phyloP scores from a whole-genome alignment of 2,888 invertebrate species.

The Actias luna region DNA sequence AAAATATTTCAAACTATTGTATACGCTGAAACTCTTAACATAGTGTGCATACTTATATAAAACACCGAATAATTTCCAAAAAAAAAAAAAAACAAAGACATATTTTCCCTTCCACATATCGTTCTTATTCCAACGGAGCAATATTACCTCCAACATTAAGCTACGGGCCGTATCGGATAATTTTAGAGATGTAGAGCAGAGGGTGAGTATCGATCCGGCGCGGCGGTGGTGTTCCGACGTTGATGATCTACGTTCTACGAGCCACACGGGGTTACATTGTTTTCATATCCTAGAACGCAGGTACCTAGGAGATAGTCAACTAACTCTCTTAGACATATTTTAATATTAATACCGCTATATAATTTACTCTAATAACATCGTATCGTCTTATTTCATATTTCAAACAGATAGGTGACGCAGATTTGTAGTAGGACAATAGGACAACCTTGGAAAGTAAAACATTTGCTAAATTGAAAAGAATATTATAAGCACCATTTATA shows the following conservation, averaged over 20 bases:
- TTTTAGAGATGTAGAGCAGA: constrained; percentile 43
- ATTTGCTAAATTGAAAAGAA: no score
- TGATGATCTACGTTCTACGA: constrained; percentile 30
- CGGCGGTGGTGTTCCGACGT: constrained; percentile 19
- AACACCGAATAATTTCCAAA: not conserved
- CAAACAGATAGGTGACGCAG: no score
- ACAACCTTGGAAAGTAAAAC: no score
- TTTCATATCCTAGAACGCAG: constrained; percentile 37
- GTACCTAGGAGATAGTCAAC: constrained; percentile 22
- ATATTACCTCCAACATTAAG: constrained; percentile 14
- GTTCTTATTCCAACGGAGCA: constrained; percentile 13
- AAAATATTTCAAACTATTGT: not conserved
- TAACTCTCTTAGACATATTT: not conserved
- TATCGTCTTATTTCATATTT: no score
- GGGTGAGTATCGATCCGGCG: constrained; percentile 44
- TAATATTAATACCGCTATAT: not conserved
- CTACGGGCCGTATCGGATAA: constrained; percentile 37
- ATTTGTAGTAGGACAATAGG: no score
- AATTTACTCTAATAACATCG: not conserved
- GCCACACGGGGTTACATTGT: constrained; percentile 27
- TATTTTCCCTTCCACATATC: not conserved
- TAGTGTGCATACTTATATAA: not conserved
- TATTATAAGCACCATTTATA: no score
- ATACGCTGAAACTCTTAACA: not conserved
- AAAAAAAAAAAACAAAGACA: not conserved